Conservation (phyloP, 2,113 vertebrate genomes). For the Chloropsis cyanopogon region DNA sequence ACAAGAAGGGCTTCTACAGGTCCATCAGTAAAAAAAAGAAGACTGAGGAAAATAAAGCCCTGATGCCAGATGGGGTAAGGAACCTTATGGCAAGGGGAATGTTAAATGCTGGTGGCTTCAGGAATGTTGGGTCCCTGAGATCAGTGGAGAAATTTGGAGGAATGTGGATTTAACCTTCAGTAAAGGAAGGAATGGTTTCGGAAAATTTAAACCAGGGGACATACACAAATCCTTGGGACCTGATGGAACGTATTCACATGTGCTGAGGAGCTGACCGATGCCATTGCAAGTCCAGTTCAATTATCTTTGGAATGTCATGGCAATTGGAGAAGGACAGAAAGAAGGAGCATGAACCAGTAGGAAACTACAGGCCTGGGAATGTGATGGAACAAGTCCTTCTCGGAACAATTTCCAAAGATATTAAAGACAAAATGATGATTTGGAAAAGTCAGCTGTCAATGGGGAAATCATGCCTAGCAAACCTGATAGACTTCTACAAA, state of each 20-base stretch:
- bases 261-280: neutral
- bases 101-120: neutral
- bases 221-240: neutral
- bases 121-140: neutral
- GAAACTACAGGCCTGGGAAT: neutral
- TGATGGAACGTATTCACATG: rapidly evolving
- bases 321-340: neutral
- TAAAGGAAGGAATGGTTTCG: neutral
- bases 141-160: neutral
- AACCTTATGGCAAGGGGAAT: neutral
- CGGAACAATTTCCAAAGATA: neutral
- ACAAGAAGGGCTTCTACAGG: neutral
- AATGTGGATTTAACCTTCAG: neutral
- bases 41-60: neutral
- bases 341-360: neutral
- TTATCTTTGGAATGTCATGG: neutral
- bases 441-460: neutral
- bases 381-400: neutral
- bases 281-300: neutral
- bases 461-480: neutral
- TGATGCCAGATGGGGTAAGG: neutral
- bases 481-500: neutral
- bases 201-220: neutral
- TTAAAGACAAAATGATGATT: neutral
- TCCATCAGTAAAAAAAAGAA: neutral